A percentile compares a stretch with the other conserved stretches of the same genome.
Conservation (phyloP, 2,797 vertebrate genomes). For the Melanotaenia trifasciata region DNA sequence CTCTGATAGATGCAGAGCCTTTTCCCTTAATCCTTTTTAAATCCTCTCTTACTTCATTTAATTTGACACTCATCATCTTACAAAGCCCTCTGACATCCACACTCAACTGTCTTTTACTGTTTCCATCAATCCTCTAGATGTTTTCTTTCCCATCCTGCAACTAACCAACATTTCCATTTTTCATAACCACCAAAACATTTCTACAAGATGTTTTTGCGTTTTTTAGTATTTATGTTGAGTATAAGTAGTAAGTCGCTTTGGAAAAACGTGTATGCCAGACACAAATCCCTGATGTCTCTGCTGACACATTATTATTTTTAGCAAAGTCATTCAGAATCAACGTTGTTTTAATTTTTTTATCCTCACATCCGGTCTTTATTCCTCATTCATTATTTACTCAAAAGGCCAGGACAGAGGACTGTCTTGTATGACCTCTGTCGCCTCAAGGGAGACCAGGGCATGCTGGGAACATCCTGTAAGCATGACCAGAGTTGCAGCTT, state of each 20-base stretch:
- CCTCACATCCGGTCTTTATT: conserved; percentile 38
- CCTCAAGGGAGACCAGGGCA: conserved; percentile 54
- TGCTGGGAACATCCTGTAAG: conserved; percentile 71
- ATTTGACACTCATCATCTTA: conserved; percentile 23
- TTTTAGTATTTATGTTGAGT: neutral
- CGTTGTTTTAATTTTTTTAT: neutral
- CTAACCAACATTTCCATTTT: conserved; percentile 7
- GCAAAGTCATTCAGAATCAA: conserved; percentile 1
- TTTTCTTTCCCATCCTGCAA: conserved; percentile 6
- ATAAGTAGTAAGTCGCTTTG: neutral
- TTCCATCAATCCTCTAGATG: neutral
- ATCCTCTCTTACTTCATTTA: conserved; percentile 30
- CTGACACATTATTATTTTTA: neutral
- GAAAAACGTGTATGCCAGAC: neutral
- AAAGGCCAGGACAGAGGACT: conserved; percentile 38
- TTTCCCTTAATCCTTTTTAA: conserved; percentile 37
- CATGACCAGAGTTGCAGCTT: conserved; percentile 43
- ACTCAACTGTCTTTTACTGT: neutral
- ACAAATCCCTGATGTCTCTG: neutral
- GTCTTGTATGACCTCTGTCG: conserved; percentile 53
- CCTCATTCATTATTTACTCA: conserved; percentile 62
- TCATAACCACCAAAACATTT: neutral
- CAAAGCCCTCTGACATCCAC: conserved; percentile 15
- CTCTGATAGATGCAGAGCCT: conserved; percentile 20
- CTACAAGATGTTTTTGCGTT: neutral